Evolutionary conservation across 2,888 invertebrate species (phyloP), one percentile per base, ranked within the genome.

Genomic region (Atherix ibis): DNA sequence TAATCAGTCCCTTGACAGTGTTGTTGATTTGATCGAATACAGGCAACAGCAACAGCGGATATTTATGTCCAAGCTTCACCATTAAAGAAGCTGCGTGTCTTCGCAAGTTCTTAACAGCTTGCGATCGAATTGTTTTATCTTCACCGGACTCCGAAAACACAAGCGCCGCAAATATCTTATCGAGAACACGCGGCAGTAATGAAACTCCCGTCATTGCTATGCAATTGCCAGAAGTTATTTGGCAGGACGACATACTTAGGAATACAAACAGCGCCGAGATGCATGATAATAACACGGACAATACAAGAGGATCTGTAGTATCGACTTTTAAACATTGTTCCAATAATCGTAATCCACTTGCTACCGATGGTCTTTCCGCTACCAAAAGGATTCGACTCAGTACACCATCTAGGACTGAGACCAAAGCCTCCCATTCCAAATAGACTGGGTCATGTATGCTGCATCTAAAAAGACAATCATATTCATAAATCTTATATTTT

Each of bases 221-320:
- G 36, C 69, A 68, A 50, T 69, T 71, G 31, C 56, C 62, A 22
- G 56, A 44, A 1, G 76, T 75, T 41, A 81, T 70, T 48, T 82
- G 81, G 46, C 81, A 81, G 25, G 83, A 81, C 0, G 84, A 81
- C 71, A 85, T 82, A 50, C 82, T 83, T 15, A 92, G 69, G 63
- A 89, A 91, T 18, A 88, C 83, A 56, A 91, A 89, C 3, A 92
- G 67, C 0, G 89, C 84, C 2, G 91, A 92, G 44, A 92, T 79
- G 60, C 88, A 85, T 0, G 91, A 91, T n/a, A 94, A 64, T 36
- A 88, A 60, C 32, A 81, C 73, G 1, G 91, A 91, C 16, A 84
- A 64, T 33, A 89, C 70, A 41, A 84, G 65, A 2, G 91, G 83
- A 61, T 89, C 82, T 35, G 67, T 69, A 1, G 84, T 83, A 37